Percentiles rank a stretch among this genome's conserved stretches.
Evolutionary conservation across 2,888 invertebrate species (phyloP).

Genomic region (Spisula solida): DNA sequence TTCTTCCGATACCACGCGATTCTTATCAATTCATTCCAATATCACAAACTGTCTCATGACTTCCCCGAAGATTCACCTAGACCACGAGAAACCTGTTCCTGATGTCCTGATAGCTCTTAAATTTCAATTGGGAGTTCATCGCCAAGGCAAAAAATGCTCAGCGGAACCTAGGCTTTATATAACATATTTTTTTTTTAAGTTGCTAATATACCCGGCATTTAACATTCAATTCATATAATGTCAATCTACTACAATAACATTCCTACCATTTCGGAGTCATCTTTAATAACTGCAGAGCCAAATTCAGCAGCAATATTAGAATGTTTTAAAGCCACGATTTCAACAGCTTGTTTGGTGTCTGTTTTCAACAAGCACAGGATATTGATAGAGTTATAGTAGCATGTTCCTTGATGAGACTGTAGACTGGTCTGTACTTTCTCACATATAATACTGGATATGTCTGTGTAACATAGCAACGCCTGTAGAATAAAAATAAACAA

Average conservation of each 20-base stretch:
- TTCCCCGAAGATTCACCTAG: too few relatives aligned
- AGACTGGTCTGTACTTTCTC: conserved; percentile 57
- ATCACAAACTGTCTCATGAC: too few relatives aligned
- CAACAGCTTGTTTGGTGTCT: conserved; percentile 68
- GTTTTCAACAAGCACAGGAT: conserved; percentile 72
- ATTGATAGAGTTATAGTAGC: conserved; percentile 75
- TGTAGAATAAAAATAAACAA: conserved; percentile 45
- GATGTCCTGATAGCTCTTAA: too few relatives aligned
- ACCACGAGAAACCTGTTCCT: too few relatives aligned
- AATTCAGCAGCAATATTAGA: conserved; percentile 73
- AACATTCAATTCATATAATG: not conserved
- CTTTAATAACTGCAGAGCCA: conserved; percentile 71
- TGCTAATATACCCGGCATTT: too few relatives aligned
- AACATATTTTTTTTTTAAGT: too few relatives aligned
- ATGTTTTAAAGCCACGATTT: conserved; percentile 72
- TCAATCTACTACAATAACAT: not conserved
- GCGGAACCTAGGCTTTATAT: too few relatives aligned
- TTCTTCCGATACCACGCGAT: too few relatives aligned
- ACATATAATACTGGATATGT: conserved; percentile 55
- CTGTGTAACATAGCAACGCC: conserved; percentile 76
- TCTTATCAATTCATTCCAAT: too few relatives aligned
- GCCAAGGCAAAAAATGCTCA: too few relatives aligned
- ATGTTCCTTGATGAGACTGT: conserved; percentile 26
- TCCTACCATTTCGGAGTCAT: conserved; percentile 70
- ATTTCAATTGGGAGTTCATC: too few relatives aligned